Evolutionary conservation across 2,797 vertebrate species (phyloP).

Genomic region (Silurus aristotelis): DNA sequence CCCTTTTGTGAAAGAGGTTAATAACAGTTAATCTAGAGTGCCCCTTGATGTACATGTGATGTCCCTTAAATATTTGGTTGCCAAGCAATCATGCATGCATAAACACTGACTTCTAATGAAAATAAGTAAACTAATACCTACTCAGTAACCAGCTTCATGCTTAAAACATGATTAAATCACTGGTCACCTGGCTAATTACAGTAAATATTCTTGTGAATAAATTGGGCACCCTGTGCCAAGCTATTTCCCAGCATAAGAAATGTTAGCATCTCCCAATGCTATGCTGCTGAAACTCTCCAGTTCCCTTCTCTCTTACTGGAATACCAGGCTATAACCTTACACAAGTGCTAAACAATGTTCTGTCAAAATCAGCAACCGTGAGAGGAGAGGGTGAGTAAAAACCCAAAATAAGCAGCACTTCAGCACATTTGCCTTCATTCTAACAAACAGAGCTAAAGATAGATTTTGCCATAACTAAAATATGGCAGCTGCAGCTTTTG

Average conservation of each 20-base stretch:
- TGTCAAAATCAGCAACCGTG: constrained; percentile 68
- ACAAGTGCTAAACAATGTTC: constrained; percentile 66
- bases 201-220: background rate
- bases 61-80: background rate
- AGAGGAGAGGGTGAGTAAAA: constrained; percentile 53
- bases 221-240: background rate
- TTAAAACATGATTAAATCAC: background rate
- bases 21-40: background rate
- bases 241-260: constrained; percentile 26
- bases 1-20: background rate
- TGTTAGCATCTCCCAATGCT: constrained; percentile 6
- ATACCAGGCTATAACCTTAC: constrained; percentile 62
- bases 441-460: constrained; percentile 69
- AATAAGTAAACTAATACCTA: background rate
- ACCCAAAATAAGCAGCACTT: constrained; percentile 56
- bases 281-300: constrained; percentile 48
- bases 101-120: background rate
- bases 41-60: background rate
- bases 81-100: background rate
- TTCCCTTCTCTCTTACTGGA: constrained; percentile 70
- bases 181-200: constrained; percentile 16
- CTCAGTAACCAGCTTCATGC: background rate
- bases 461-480: constrained; percentile 60
- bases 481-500: constrained; percentile 61
- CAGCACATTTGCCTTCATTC: constrained; percentile 66